Evolutionary conservation across 2,797 vertebrate genomes (phyloP), one percentile per base, ranked within the genome.

Genomic region (Bufotes viridis): DNA sequence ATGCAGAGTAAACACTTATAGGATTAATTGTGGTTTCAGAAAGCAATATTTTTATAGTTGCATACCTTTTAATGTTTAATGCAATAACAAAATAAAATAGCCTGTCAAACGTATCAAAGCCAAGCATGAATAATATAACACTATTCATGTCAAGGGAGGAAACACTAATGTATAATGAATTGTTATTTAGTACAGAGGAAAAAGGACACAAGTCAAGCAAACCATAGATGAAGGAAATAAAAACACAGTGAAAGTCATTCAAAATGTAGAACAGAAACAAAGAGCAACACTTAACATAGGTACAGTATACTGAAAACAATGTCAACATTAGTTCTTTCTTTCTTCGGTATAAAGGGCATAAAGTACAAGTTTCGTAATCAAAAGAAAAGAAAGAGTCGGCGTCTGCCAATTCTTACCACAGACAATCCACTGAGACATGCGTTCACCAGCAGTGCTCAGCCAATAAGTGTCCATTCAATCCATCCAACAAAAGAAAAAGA

Each of bases 101-200:
- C 24, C 65, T 82, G 63, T 70, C 65, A 82, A 26, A 57, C 51
- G 3, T 70, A 83, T 83, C 81, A 83, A 70, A 83, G 51, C 8
- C 26, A 70, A 29, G 18, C 34, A 83, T 83, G 65, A 72, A 83
- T 70, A 83, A 83, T 83, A 70, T 65, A 83, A 70, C 51, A 55
- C 55, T 55, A 83, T 14, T 72, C 67, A 57, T 83, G 65, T 83
- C 78, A 34, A 53, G 72, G 53, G 11, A 83, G 51, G 53, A 83
- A 83, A 70, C 15, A 18, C 61, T 69, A 82, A 69, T 82, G 81
- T 55, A 72, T 83, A 83, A 83, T 83, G 65, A 70, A 70, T 58
- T 72, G 24, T 57, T 70, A 55, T 83, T 70, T 57, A 34, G 14
- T 57, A 53, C 81, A 69, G 53, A 13, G 63, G 24, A 20, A 53